Evolutionary conservation across 2,797 vertebrate genomes (phyloP), one percentile per base, ranked within the genome.

Genomic region (Fratercula arctica): DNA sequence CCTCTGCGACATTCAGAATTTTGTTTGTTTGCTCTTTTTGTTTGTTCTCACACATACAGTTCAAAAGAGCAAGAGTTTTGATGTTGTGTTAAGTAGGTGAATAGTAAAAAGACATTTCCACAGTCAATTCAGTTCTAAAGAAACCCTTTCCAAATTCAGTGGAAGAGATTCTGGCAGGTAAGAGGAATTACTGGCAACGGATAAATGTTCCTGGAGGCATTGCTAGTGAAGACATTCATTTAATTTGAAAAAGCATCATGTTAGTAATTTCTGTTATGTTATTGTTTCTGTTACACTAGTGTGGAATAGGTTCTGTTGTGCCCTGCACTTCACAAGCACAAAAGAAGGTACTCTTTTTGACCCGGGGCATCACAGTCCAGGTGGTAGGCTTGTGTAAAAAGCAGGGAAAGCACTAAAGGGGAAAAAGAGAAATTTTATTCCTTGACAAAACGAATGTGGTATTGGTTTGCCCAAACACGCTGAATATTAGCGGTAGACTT

Each of bases 151-250:
- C 67, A 95, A 90, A 74, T 64, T 54, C 67, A 93, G 37, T 57
- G 48, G 48, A 93, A 89, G 35, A 60, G 51, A 89, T 93, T 91
- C 57, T 95, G 91, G 60, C 39, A 68, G 78, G 74, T 95, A 80
- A 89, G 31, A 90, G n/a, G 64, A 90, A 39, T 64, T 95, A 16
- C 25, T 92, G 88, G 70, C 64, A 74, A 64, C 39, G 24, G 29
- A 77, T 64, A 74, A 59, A 67, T 72, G 14, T 70, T 95, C 48
- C 35, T 83, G 50, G 64, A 90, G 75, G 9, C 68, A 51, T 35
- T 94, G 31, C 26, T 85, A 76, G 17, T 92, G 67, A 78, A 83
- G 84, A 41, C 16, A 37, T 37, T 81, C 31, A n/a, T 75, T 89
- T 75, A 57, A 93, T 43, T 45, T 74, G 64, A 85, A 95, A 94